A percentile compares a stretch with the other conserved stretches of the same genome.
Conservation (phyloP, 2,797 vertebrate species). For the Notolabrus celidotus region DNA sequence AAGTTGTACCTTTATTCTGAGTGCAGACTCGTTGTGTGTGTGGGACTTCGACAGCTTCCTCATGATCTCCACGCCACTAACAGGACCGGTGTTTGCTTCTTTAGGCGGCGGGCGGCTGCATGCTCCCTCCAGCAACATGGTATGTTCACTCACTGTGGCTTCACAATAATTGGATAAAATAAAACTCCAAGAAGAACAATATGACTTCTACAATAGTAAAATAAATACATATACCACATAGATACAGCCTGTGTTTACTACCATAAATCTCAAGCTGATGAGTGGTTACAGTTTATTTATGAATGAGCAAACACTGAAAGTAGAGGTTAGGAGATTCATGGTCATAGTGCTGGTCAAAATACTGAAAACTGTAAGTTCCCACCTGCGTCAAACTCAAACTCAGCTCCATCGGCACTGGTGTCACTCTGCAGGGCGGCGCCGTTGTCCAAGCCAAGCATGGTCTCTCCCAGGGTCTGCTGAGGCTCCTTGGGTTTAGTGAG, state of each 20-base stretch:
- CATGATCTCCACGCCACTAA: slow-evolving; percentile 98
- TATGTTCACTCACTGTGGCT: slow-evolving; percentile 99
- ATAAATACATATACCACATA: not conserved
- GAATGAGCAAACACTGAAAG: too few species aligned
- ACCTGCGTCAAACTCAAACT: slow-evolving; percentile 99
- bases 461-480: slow-evolving; percentile 78
- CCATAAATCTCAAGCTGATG: too few species aligned
- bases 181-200: slow-evolving; percentile 42
- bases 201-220: not conserved
- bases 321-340: too few species aligned
- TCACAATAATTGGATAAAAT: slow-evolving; percentile 71
- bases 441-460: slow-evolving; percentile 87
- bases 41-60: slow-evolving; percentile 98
- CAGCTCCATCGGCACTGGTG: slow-evolving; percentile 96
- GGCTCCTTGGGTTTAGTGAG: slow-evolving; percentile 87
- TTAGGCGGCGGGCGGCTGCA: slow-evolving; percentile 91
- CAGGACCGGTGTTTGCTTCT: slow-evolving; percentile 90
- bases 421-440: slow-evolving; percentile 94
- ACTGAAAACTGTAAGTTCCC: slow-evolving; percentile 53
- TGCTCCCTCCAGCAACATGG: slow-evolving; percentile 95
- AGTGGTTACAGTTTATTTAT: too few species aligned
- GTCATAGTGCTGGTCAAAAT: too few species aligned
- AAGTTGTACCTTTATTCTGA: slow-evolving; percentile 93
- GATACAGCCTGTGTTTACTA: too few species aligned
- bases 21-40: slow-evolving; percentile 93